Base-by-base conservation (phyloP, 2,888 invertebrate genomes). In the Sisyra terminalis region DNA sequence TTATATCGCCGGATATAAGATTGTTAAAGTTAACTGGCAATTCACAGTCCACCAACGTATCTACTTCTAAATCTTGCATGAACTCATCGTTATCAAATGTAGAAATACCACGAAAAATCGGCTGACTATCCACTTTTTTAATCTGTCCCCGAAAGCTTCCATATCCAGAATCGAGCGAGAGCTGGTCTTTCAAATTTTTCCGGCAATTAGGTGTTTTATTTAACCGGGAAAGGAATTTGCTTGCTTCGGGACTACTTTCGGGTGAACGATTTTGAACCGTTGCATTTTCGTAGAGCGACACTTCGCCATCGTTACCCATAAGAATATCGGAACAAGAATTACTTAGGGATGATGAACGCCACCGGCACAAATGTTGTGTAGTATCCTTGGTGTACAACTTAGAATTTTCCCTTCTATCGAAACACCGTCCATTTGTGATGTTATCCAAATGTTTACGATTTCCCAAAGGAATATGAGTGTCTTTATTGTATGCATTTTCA, bases 11-110 rank as follows among this genome's bases (percentile, higher is more conserved):
- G 40, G 66, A 69, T 29, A 78, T 65, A 17, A 78, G 58, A 45
- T 68, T 69, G 45, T 67, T 68, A 38, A 78, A 64, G 46, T 72
- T 71, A 42, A 64, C 64, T 8, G 77, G 76, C 16, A 75, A 55
- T 34, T 57, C 51, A 16, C 59, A 56, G 42, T 69, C 66, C 32
- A 65, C 64, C 31, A 71, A 53, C 29, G 66, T 60, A 42, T 75
- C 76, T 53, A 73, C 61, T 51, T 75, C 74, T 41, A 72, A 67
- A 44, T 77, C 62, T 39, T 78, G 76, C 54, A 73, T 63, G 52
- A 74, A 77, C 39, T 73, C 77, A 50, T 78, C 78, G 54, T 40
- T 10, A 29, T 40, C 31, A 16, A 15, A 29, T 11, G 16, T 15
- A 10, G 49, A 18, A 49, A 40, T 0, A 45, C 46, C 34, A 9